Evolutionary conservation across 1,140 invertebrate species (phyloP).

Genomic region (Achroia grisella): DNA sequence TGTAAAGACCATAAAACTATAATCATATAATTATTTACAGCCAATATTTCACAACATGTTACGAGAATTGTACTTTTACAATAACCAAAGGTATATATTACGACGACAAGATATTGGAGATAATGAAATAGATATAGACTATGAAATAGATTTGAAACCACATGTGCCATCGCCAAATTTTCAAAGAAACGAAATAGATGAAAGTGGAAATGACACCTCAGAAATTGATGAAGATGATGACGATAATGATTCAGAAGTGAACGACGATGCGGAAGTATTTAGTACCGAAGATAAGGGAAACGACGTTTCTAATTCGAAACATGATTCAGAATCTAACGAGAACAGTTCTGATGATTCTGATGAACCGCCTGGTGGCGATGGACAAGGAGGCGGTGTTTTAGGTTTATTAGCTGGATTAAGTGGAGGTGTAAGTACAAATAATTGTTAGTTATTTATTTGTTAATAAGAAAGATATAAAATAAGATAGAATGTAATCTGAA

Average conservation of each 20-base stretch:
- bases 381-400: constrained; percentile 54
- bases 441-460: not conserved
- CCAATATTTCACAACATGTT: constrained; percentile 17
- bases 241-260: constrained; percentile 28
- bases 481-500: too few relatives aligned
- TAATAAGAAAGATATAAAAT: too few relatives aligned
- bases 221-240: constrained; percentile 25
- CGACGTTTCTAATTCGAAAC: not conserved
- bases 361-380: constrained; percentile 52
- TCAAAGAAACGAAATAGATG: constrained; percentile 32
- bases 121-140: constrained; percentile 36
- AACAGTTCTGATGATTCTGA: constrained; percentile 30
- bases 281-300: constrained; percentile 11
- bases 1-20: too few relatives aligned
- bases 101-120: constrained; percentile 26
- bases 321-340: not conserved
- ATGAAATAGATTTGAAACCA: constrained; percentile 26
- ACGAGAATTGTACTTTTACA: constrained; percentile 14
- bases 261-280: constrained; percentile 18
- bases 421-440: constrained; percentile 49
- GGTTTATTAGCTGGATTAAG: constrained; percentile 56
- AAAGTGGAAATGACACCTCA: constrained; percentile 7
- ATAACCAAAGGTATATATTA: constrained; percentile 12
- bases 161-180: constrained; percentile 13
- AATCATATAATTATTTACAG: constrained; percentile 5